Base-by-base conservation (phyloP, 2,888 invertebrate genomes). In the Drosophila melanosoma region DNA sequence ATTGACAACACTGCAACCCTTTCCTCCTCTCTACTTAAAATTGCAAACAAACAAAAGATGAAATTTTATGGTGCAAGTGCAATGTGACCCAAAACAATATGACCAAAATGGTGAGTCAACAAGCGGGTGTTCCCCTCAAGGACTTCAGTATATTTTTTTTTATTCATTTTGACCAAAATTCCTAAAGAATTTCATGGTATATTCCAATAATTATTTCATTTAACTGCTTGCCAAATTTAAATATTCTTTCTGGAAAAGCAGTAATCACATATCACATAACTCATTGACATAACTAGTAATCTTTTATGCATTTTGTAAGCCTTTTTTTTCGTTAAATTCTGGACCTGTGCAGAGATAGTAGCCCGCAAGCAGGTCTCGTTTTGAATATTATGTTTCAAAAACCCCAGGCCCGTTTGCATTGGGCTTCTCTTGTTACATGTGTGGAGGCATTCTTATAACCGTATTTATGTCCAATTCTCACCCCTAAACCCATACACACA, bases 381-480 rank as follows among this genome's bases (percentile, higher is more conserved):
- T 35, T 23, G 45, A 45, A 45, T 45, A 45, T 35, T 48, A n/a
- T 49, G 36, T 36, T 12, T 26, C 26, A 32, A 51, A 51, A 12
- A 15, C 38, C 38, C 23, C 17, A 52, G 40, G n/a, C 36, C 52
- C 26, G 52, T 17, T 54, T 36, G 33, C 12, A n/a, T 51, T 51
- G 15, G 57, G 40, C 52, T 42, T 52, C 52, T 52, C 45, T 32
- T 53, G 20, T 69, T 23, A 56, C 48, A 35, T 61, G 36, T 20
- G 32, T 57, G 23, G 8, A 26, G 52, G 49, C 26, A 67, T 49
- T 67, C 54, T 49, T 40, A 65, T 54, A 38, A 38, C 7, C n/a
- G 38, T 56, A 71, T 71, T 71, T 54, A 77, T 48, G 51, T 51
- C 20, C 8, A 17, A 35, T 66, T 51, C 51, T 48, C 33, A 53